Evolutionary conservation across 2,113 vertebrate species (phyloP).

Genomic region (Triplophysa rosa): DNA sequence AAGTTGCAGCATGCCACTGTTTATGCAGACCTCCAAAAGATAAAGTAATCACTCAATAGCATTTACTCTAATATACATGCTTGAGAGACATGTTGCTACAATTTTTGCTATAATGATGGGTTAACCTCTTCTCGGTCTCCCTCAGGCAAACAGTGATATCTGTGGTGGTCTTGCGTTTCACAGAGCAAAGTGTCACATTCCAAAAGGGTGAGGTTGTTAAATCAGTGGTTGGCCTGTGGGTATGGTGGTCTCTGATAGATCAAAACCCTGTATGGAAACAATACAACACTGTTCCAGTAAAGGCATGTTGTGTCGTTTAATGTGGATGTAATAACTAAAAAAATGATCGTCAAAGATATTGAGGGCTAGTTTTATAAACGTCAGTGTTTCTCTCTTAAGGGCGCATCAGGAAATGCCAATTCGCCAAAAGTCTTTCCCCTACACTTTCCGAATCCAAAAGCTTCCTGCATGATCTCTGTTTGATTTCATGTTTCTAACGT

Average conservation of each 20-base stretch:
- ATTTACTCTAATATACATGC: too few relatives aligned
- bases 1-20: too few relatives aligned
- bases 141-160: constrained; percentile 53
- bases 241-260: constrained; percentile 14
- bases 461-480: not conserved
- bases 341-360: not conserved
- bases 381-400: not conserved
- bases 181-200: constrained; percentile 63
- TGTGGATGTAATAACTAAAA: not conserved
- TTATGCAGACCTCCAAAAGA: too few relatives aligned
- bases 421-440: not conserved
- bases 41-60: too few relatives aligned
- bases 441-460: not conserved
- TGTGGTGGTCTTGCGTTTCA: constrained; percentile 62
- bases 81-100: too few relatives aligned
- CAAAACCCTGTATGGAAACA: constrained; percentile 10
- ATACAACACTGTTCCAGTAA: not conserved
- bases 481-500: constrained; percentile 10
- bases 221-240: constrained; percentile 34
- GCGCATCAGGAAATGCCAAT: not conserved
- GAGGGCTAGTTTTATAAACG: too few relatives aligned
- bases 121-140: constrained; percentile 20
- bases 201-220: constrained; percentile 54
- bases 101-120: not conserved
- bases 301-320: not conserved